phyloP scores from a whole-genome alignment of 1,140 invertebrate species.

The Eriosoma lanigerum region DNA sequence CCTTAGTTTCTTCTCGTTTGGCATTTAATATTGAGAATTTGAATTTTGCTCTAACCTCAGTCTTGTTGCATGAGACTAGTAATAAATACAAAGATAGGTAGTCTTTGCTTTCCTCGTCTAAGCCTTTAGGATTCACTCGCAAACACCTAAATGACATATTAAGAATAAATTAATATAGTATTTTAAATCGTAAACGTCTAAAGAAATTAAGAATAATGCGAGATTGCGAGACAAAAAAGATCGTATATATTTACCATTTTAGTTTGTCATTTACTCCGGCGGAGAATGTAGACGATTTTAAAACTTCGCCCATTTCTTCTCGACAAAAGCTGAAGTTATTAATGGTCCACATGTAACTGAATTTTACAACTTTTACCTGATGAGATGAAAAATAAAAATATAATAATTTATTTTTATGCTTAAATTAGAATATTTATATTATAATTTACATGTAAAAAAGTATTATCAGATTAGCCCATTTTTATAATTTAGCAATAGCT shows the following conservation, averaged over 20 bases:
- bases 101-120: conserved; percentile 99
- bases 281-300: conserved; percentile 99
- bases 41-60: conserved; percentile 98
- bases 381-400: conserved; percentile 61
- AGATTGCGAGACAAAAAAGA: not conserved
- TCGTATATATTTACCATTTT: conserved; percentile 78
- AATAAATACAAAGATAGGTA: conserved; percentile 98
- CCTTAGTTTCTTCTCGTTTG: conserved; percentile 99
- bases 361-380: conserved; percentile 99
- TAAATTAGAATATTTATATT: not conserved
- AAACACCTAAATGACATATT: conserved; percentile 77
- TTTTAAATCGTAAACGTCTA: not conserved
- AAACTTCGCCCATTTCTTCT: conserved; percentile 99
- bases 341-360: conserved; percentile 99
- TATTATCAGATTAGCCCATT: conserved; percentile 15
- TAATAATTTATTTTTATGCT: conserved; percentile 20
- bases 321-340: conserved; percentile 99
- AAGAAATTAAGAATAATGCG: not conserved
- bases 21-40: conserved; percentile 99
- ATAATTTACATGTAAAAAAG: not conserved
- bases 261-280: conserved; percentile 98
- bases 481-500: not conserved
- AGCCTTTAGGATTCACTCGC: conserved; percentile 97
- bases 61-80: conserved; percentile 98
- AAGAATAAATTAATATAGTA: conserved; percentile 17